phyloP scores from a whole-genome alignment of 2,797 vertebrate genomes.

The Diceros bicornis region DNA sequence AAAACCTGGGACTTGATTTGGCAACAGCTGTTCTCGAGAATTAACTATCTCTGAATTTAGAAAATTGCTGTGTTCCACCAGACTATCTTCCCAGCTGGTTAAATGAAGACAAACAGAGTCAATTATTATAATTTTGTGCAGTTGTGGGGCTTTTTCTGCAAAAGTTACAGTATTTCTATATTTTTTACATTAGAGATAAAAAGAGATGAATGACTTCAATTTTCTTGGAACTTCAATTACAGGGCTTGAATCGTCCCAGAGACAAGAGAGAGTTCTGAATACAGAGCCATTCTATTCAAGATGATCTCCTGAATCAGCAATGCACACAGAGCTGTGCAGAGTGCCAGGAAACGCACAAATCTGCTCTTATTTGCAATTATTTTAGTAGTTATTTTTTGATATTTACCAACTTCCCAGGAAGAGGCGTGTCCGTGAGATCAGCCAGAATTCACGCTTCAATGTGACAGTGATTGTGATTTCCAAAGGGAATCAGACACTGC shows the following conservation, averaged over 20 bases:
- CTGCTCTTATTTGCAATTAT: not conserved
- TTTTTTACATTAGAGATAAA: slow-evolving; percentile 83
- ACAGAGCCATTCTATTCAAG: not conserved
- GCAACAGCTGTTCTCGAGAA: slow-evolving; percentile 76
- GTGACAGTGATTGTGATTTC: fast-evolving
- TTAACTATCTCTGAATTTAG: slow-evolving; percentile 79
- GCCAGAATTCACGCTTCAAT: fast-evolving
- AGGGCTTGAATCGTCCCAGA: slow-evolving; percentile 29
- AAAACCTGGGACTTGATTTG: not conserved
- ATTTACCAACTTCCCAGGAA: not conserved
- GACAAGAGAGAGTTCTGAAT: slow-evolving; percentile 44
- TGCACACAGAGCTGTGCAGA: not conserved
- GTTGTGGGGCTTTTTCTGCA: slow-evolving; percentile 65
- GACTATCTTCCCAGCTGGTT: slow-evolving; percentile 80
- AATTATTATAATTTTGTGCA: slow-evolving; percentile 82
- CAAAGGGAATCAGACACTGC: not conserved
- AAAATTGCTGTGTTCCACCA: slow-evolving; percentile 75
- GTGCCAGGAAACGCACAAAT: not conserved
- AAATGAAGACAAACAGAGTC: slow-evolving; percentile 82
- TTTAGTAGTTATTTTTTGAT: not conserved
- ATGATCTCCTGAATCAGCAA: not conserved
- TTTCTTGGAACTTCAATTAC: slow-evolving; percentile 68
- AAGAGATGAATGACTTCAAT: slow-evolving; percentile 82
- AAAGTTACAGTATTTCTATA: slow-evolving; percentile 83
- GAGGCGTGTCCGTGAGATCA: not conserved